A percentile compares a stretch with the other conserved stretches of the same genome.
These are phyloP conservation scores for Anguilla anguilla DNA, from an alignment of 2,797 vertebrate genomes.

Conservation along the genomic window DNA sequence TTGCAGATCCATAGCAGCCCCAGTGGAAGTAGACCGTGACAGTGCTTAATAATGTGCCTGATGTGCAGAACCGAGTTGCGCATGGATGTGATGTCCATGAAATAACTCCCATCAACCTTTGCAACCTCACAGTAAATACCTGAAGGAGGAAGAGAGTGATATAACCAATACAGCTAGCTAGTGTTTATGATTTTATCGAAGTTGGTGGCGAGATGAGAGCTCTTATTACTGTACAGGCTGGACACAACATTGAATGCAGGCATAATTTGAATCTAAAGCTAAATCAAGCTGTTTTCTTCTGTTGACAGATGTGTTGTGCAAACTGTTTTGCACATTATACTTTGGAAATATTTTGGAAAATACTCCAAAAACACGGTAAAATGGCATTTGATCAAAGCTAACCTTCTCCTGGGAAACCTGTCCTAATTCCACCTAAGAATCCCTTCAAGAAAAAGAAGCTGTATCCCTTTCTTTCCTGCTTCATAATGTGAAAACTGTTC, in stretches of 20 bases:
- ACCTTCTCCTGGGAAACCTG: not conserved
- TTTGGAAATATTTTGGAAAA: not conserved
- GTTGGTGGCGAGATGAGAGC: not conserved
- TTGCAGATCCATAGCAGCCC: not conserved
- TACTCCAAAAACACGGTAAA: not conserved
- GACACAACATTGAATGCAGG: not conserved
- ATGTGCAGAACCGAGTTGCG: not conserved
- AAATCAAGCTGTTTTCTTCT: not conserved
- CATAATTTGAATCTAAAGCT: not conserved
- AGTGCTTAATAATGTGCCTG: not conserved
- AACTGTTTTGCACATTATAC: not conserved
- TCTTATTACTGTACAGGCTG: not conserved
- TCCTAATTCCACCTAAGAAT: not conserved
- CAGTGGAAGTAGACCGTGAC: not conserved
- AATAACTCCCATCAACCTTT: constrained; percentile 1
- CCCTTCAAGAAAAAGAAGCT: not conserved
- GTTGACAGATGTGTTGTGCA: not conserved
- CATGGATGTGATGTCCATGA: not conserved
- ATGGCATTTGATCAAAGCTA: not conserved
- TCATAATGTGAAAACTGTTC: not conserved
- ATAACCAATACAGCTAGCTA: not conserved
- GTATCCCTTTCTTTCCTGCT: not conserved
- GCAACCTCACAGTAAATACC: not conserved
- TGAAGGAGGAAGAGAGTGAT: not conserved
- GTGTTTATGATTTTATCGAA: not conserved